A percentile compares a stretch with the other conserved stretches of the same genome.
phyloP scores from a whole-genome alignment of 1,140 invertebrate genomes.

The Ceratina australensis region DNA sequence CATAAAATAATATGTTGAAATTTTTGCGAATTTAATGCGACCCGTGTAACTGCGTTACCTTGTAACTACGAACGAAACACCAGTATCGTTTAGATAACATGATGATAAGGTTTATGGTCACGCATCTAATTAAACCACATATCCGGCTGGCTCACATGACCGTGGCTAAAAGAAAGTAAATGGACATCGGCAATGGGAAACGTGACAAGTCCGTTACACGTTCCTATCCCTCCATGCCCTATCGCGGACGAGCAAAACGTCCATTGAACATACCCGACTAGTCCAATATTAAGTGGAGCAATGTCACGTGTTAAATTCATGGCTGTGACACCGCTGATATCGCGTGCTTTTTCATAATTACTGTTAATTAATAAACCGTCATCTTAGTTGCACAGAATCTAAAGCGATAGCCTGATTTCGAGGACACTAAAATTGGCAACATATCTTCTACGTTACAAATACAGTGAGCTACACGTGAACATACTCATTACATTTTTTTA shows the following conservation, averaged over 20 bases:
- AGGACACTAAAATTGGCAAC: no score
- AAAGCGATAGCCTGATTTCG: no score
- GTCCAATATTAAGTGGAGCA: neutral
- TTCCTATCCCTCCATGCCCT: neutral
- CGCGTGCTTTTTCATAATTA: neutral
- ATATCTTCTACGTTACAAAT: no score
- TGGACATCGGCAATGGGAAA: neutral
- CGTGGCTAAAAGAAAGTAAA: neutral
- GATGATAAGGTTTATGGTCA: neutral
- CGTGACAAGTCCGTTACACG: neutral
- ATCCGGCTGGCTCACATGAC: neutral
- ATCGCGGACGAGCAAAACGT: neutral
- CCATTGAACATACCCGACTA: neutral
- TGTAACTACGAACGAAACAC: neutral
- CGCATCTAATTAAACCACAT: constrained; percentile 9
- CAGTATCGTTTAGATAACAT: constrained; percentile 3
- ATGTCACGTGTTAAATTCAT: neutral
- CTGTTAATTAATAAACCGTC: neutral
- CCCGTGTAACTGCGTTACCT: neutral
- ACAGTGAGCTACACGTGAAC: no score
- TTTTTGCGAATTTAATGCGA: no score
- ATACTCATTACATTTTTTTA: neutral
- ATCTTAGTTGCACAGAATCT: no score
- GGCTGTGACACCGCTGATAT: neutral
- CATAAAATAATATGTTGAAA: no score